Percentiles rank a stretch among this genome's conserved stretches.
phyloP scores from a whole-genome alignment of 2,888 invertebrate genomes.

The Acanthosepion pharaonis region DNA sequence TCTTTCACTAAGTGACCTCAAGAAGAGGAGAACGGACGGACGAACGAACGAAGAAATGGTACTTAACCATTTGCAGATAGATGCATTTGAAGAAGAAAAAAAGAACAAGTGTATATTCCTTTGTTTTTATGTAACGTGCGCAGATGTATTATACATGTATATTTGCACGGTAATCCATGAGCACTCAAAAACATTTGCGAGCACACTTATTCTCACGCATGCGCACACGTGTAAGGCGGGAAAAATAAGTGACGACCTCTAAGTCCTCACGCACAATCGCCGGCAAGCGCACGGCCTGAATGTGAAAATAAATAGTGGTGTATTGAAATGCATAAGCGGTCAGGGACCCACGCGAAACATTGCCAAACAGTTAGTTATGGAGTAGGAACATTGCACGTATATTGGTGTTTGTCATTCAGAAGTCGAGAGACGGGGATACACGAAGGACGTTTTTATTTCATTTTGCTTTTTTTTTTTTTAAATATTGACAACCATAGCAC shows the following conservation, averaged over 20 bases:
- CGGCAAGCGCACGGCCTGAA: background rate
- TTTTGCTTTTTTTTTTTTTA: background rate
- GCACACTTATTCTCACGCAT: background rate
- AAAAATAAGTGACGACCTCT: background rate
- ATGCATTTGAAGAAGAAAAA: background rate
- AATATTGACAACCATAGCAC: background rate
- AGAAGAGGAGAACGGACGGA: background rate
- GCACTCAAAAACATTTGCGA: background rate
- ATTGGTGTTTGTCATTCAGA: background rate
- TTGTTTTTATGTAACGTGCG: slow-evolving; percentile 9
- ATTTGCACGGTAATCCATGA: slow-evolving; percentile 6
- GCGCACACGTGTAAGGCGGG: background rate
- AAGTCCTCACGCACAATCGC: background rate
- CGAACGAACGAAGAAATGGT: background rate
- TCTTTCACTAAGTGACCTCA: background rate
- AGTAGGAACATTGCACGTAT: background rate
- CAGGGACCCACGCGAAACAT: background rate
- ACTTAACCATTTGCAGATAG: slow-evolving; percentile 8
- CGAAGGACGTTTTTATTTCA: background rate
- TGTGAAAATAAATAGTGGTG: background rate
- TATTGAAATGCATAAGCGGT: background rate
- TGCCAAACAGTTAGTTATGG: background rate
- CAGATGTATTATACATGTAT: background rate
- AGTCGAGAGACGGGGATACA: background rate
- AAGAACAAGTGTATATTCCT: background rate